Evolutionary conservation across 1,140 invertebrate species (phyloP).

Genomic region (Pachypsylla venusta): DNA sequence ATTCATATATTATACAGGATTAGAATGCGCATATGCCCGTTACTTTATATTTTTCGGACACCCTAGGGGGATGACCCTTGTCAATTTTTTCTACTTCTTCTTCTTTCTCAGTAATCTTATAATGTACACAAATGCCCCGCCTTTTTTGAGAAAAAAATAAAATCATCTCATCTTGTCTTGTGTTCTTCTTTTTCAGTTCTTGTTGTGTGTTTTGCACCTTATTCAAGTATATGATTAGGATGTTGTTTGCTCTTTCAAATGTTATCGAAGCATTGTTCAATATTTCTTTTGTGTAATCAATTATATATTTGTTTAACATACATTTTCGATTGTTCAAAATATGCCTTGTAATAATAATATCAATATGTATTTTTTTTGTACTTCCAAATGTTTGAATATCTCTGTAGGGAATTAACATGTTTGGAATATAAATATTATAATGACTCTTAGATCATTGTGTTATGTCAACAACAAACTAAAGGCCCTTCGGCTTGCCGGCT

Average conservation of each 20-base stretch:
- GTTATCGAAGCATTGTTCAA: neutral
- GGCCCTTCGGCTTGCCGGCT: no score
- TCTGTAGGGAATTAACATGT: no score
- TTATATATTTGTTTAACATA: no score
- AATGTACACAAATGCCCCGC: conserved; percentile 3
- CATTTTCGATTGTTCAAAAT: no score
- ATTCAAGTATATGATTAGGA: conserved; percentile 6
- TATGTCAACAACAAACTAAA: no score
- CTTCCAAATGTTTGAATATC: no score
- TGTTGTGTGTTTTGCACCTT: conserved; percentile 7
- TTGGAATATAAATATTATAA: no score
- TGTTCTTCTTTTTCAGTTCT: neutral
- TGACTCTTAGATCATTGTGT: no score
- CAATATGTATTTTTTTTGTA: no score
- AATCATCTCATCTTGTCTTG: neutral
- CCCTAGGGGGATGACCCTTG: conserved; percentile 8
- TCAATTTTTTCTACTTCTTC: neutral
- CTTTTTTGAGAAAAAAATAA: neutral
- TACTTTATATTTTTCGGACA: conserved; percentile 1
- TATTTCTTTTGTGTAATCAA: no score
- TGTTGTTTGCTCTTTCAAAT: conserved; percentile 3
- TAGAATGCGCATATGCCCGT: neutral
- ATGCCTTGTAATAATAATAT: no score
- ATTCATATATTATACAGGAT: no score
- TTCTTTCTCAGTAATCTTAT: conserved; percentile 5